These are phyloP conservation scores for Picus viridis DNA, from an alignment of 2,797 vertebrate genomes.

Conservation along the genomic window DNA sequence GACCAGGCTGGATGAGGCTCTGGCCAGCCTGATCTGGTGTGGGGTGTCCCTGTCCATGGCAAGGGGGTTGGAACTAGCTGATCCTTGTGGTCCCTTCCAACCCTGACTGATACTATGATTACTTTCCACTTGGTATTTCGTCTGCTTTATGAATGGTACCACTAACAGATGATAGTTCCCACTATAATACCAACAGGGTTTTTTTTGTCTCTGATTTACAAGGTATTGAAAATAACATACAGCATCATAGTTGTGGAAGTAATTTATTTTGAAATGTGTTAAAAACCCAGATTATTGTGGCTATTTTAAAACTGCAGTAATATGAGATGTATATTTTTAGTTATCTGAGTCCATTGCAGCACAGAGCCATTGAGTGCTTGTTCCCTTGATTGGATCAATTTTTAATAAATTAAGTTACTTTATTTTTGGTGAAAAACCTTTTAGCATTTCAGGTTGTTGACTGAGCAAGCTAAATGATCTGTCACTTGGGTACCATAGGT, in stretches of 20 bases:
- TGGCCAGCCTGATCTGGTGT: too few species aligned
- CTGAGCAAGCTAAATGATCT: accelerated
- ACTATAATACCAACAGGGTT: neutral
- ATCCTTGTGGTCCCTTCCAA: too few species aligned
- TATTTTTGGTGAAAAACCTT: neutral
- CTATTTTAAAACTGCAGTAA: neutral
- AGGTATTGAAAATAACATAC: neutral
- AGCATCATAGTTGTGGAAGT: neutral
- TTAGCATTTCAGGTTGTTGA: neutral
- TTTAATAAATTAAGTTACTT: neutral
- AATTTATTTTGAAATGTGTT: neutral
- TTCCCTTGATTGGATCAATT: neutral
- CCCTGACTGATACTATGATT: neutral
- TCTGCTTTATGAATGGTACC: neutral
- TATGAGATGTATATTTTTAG: neutral
- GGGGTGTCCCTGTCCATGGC: too few species aligned
- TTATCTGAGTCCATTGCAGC: neutral
- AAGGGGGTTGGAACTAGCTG: too few species aligned
- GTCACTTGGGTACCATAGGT: neutral
- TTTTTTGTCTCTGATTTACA: neutral
- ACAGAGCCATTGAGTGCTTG: neutral
- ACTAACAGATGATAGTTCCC: neutral
- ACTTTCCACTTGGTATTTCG: neutral
- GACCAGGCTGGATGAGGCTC: too few species aligned
- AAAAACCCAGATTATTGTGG: neutral